Evolutionary conservation across 1,140 invertebrate species (phyloP), one percentile per base, ranked within the genome.

Genomic region (Eupristina koningsbergeri): DNA sequence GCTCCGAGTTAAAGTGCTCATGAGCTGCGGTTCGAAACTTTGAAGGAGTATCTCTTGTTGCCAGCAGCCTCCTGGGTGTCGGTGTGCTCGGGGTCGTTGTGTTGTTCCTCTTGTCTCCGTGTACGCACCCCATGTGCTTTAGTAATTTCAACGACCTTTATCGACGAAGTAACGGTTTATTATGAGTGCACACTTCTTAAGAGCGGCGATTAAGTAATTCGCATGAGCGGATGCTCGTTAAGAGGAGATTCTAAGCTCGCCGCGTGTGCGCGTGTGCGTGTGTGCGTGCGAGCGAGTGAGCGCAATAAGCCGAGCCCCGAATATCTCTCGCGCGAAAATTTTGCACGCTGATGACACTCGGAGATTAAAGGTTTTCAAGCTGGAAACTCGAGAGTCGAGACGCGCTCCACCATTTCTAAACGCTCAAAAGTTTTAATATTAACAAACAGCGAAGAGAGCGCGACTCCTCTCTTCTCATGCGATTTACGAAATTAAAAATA

Each of bases 161-260:
- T 74, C 73, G 73, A 74, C 45, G 45, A 26, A 29, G 50, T 74
- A 74, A 50, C 73, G 41, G 73, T 50, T 74, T 50, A 50, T 47
- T 58, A 36, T 9, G 11, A 36, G 34, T 31, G 6, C 45, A 15
- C 45, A 39, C 19, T 58, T 2, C 74, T 76, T 22, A 11, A 58
- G 74, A 58, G 29, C 17, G 13, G 45, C 29, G 29, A 76, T 81
- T 63, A 78, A 74, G 75, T 77, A 74, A 86, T 73, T 75, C 71
- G 63, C 73, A 39, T 6, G 41, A 45, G 26, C 36, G 69, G 26
- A 36, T 67, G 64, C 8, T 67, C 64, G 26, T 47, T 74, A 74
- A 50, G 50, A 50, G 9, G 13, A 47, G 13, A 41, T 31, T 74
- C 29, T 31, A 11, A 1, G 3, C 29, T 6, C 29, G 11, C 2